Percentiles rank a stretch among this genome's conserved stretches.
Conservation (phyloP, 2,888 invertebrate species). For the Isotomurus palustris region DNA sequence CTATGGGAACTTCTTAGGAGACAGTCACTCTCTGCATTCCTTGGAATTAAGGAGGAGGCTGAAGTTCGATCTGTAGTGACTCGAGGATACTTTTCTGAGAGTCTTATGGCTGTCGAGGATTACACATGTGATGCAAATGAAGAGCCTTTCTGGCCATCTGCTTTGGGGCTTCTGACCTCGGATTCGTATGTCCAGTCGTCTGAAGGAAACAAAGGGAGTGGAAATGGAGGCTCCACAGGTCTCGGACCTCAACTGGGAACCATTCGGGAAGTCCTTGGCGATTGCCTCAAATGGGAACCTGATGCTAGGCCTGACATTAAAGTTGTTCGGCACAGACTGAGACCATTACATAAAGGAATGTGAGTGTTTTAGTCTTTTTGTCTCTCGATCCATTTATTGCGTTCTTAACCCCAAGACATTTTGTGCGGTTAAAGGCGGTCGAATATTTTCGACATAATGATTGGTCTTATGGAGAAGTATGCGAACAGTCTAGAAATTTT, state of each 20-base stretch:
- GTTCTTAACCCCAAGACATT: background rate
- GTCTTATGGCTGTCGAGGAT: background rate
- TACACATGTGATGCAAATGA: constrained; percentile 14
- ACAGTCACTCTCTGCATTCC: constrained; percentile 46
- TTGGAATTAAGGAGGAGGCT: constrained; percentile 40
- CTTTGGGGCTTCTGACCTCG: constrained; percentile 2
- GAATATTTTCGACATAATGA: constrained; percentile 96
- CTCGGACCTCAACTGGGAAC: constrained; percentile 21
- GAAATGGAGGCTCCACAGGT: background rate
- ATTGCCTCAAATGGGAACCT: constrained; percentile 75
- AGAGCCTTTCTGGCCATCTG: constrained; percentile 26
- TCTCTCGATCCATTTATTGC: background rate
- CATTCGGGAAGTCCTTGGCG: constrained; percentile 39
- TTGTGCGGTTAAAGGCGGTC: constrained; percentile 81
- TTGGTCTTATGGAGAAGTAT: constrained; percentile 96
- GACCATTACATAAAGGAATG: constrained; percentile 88
- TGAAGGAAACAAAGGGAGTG: background rate
- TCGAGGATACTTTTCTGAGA: constrained; percentile 21
- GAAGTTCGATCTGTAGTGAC: constrained; percentile 33
- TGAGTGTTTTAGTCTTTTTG: constrained; percentile 53
- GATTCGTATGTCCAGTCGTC: background rate
- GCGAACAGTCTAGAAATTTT: constrained; percentile 89
- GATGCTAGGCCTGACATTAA: constrained; percentile 75
- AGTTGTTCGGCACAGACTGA: constrained; percentile 69
- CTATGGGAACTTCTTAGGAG: constrained; percentile 78